phyloP scores from a whole-genome alignment of 2,113 vertebrate species.

The Coregonus clupeaformis region DNA sequence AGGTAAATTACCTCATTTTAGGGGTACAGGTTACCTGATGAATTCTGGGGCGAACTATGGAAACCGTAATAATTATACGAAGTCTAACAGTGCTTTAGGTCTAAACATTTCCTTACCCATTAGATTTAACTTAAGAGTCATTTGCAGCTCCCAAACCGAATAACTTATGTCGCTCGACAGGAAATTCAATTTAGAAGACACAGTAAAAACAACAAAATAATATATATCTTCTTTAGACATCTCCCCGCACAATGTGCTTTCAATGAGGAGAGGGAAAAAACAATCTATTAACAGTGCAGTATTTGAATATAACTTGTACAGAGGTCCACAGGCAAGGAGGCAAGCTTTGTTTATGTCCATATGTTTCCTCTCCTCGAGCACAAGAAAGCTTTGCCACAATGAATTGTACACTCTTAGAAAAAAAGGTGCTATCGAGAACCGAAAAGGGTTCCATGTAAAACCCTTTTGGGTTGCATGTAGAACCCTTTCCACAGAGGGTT shows the following conservation, averaged over 20 bases:
- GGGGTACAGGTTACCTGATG: conserved; percentile 12
- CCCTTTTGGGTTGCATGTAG: too few relatives aligned
- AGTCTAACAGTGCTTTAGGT: background rate
- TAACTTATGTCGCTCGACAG: background rate
- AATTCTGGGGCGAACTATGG: conserved; percentile 9
- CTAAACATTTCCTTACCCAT: background rate
- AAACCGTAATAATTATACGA: background rate
- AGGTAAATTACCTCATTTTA: conserved; percentile 57
- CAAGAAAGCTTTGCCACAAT: too few relatives aligned
- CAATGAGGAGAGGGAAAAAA: background rate
- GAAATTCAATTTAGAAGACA: conserved; percentile 14
- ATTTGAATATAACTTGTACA: background rate
- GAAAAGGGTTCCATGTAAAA: too few relatives aligned
- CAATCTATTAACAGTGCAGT: background rate
- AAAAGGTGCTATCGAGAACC: too few relatives aligned
- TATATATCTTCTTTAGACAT: background rate
- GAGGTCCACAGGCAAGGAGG: background rate
- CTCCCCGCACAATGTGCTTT: background rate
- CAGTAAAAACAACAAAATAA: conserved; percentile 14
- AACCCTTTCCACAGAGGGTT: too few relatives aligned
- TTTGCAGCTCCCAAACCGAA: too few relatives aligned
- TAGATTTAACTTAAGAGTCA: background rate
- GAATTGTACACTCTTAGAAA: too few relatives aligned
- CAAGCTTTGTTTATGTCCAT: background rate
- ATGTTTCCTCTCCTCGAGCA: background rate